Conservation (phyloP, 2,888 invertebrate species). For the Scelioninae gen. 1 region DNA sequence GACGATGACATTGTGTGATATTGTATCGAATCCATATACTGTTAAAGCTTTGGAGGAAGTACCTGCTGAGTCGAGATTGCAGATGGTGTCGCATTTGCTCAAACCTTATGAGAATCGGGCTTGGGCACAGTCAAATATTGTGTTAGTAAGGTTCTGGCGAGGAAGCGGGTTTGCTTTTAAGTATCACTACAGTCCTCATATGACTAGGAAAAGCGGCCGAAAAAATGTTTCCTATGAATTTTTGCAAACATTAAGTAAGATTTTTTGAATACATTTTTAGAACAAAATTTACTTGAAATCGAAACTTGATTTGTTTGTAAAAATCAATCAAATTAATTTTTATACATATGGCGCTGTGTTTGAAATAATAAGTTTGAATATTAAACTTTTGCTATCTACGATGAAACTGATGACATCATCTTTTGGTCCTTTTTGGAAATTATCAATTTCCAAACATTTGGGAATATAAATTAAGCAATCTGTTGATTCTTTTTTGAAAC, state of each 20-base stretch:
- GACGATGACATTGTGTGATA: slow-evolving; percentile 90
- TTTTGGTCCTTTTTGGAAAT: too few species aligned
- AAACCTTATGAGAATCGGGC: slow-evolving; percentile 92
- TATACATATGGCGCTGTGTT: too few species aligned
- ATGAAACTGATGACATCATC: too few species aligned
- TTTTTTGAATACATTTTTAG: slow-evolving; percentile 1
- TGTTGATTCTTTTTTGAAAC: too few species aligned
- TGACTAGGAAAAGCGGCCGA: slow-evolving; percentile 83
- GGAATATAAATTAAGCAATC: too few species aligned
- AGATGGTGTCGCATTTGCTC: slow-evolving; percentile 89
- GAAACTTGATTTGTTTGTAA: too few species aligned
- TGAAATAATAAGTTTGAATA: too few species aligned
- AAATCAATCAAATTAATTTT: too few species aligned
- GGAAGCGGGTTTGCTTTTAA: slow-evolving; percentile 92
- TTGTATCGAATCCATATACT: slow-evolving; percentile 90
- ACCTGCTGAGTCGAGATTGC: slow-evolving; percentile 86
- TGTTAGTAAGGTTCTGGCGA: slow-evolving; percentile 92
- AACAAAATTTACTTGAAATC: slow-evolving; percentile 34
- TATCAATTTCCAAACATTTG: too few species aligned
- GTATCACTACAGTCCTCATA: slow-evolving; percentile 86
- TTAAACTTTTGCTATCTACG: too few species aligned
- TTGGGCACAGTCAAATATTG: slow-evolving; percentile 94
- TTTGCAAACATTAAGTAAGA: slow-evolving; percentile 83
- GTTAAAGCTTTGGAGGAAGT: slow-evolving; percentile 90
- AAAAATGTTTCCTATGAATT: slow-evolving; percentile 84